Evolutionary conservation across 2,797 vertebrate genomes (phyloP).

Genomic region (Nasua narica): DNA sequence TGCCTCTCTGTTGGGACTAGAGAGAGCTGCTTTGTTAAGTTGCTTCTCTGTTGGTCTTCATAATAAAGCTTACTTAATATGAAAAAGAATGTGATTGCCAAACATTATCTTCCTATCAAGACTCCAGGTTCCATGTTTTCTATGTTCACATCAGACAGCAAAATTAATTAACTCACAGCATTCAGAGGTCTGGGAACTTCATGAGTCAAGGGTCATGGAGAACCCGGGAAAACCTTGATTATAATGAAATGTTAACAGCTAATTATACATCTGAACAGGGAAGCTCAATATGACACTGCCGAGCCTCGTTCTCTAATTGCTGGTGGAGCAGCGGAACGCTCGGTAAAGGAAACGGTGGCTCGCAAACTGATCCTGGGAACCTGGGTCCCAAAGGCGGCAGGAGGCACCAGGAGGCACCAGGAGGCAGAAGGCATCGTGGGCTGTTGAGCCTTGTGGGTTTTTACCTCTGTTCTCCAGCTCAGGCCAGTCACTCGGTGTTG

Average conservation of each 20-base stretch:
- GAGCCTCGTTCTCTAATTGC: conserved; percentile 40
- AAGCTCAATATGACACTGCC: conserved; percentile 17
- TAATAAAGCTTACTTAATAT: background rate
- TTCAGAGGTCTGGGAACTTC: conserved; percentile 58
- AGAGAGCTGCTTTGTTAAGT: background rate
- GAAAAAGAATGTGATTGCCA: conserved; percentile 14
- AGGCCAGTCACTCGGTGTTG: background rate
- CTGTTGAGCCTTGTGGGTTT: background rate
- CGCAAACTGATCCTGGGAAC: rapidly evolving
- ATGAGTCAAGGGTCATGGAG: conserved; percentile 42
- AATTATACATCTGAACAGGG: conserved; percentile 59
- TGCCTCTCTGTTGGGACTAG: background rate
- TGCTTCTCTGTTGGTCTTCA: background rate
- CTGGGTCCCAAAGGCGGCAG: background rate
- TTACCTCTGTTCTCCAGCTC: background rate
- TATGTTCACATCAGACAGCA: conserved; percentile 63
- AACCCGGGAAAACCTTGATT: conserved; percentile 60
- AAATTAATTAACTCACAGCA: conserved; percentile 71
- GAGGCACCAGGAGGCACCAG: background rate
- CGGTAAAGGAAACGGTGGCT: background rate
- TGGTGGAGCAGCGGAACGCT: background rate
- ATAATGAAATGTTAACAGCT: conserved; percentile 67
- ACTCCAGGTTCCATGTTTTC: background rate
- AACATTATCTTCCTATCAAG: background rate
- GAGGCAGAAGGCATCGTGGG: background rate